These are phyloP conservation scores for Pseudobourletiella spinata DNA, from an alignment of 1,140 invertebrate species.

Conservation along the genomic window DNA sequence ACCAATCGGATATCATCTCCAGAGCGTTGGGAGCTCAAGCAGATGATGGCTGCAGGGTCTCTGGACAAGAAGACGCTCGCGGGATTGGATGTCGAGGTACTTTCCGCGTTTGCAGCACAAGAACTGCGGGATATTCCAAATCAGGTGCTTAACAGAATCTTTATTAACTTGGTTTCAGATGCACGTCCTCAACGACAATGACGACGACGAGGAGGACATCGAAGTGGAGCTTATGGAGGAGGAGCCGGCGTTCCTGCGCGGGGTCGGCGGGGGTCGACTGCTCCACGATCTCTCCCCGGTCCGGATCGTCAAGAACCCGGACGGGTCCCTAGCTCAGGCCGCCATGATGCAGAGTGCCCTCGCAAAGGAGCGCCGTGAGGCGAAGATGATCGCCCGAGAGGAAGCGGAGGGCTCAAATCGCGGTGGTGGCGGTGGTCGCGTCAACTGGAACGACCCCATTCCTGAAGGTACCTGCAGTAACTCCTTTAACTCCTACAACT, in stretches of 20 bases:
- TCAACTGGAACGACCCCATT: constrained; percentile 89
- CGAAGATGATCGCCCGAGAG: constrained; percentile 84
- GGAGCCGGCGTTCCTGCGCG: constrained; percentile 90
- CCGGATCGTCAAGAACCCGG: constrained; percentile 98
- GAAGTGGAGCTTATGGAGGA: constrained; percentile 99
- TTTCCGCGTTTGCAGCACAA: constrained; percentile 45
- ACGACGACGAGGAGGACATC: constrained; percentile 91
- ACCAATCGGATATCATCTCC: constrained; percentile 92
- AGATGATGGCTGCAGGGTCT: constrained; percentile 76
- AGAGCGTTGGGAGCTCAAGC: constrained; percentile 83
- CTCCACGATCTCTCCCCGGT: constrained; percentile 87
- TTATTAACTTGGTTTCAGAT: constrained; percentile 21
- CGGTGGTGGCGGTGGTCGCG: constrained; percentile 58
- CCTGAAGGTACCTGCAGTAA: constrained; percentile 65
- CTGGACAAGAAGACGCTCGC: constrained; percentile 79
- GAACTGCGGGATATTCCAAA: too few species aligned
- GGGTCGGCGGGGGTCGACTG: constrained; percentile 67
- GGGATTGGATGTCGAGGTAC: constrained; percentile 84
- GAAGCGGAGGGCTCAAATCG: constrained; percentile 48
- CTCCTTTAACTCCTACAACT: neutral
- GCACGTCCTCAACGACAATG: constrained; percentile 68
- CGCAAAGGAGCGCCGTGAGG: constrained; percentile 90
- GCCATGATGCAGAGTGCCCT: constrained; percentile 99
- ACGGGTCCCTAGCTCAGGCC: constrained; percentile 92
- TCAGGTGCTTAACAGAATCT: too few species aligned